Base-by-base conservation (phyloP, 1,140 invertebrate species). In the Cotesia typhae region DNA sequence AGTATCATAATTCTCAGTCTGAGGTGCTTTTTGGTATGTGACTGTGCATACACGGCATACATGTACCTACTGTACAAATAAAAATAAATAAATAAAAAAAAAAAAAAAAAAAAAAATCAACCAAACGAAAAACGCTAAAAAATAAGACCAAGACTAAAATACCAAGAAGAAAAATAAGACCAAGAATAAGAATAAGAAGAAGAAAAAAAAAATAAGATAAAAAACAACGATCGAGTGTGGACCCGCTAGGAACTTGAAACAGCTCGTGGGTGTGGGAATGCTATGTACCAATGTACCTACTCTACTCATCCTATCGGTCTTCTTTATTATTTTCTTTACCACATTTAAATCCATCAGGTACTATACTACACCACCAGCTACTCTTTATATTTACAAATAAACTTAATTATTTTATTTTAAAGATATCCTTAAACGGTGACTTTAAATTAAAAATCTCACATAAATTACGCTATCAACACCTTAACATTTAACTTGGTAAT, bases 241-340 rank as follows among this genome's bases (percentile, higher is more conserved):
- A 60, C 59, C 59, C 59, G 59, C 59, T 41, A 70, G 59, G 68
- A 41, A 61, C 68, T 47, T 10, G 41, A 47, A 47, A 47, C 41
- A 47, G 10, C 41, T 70, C 68, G 68, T 70, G 59, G 69, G 60
- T 71, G 69, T 71, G 69, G 60, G 69, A 71, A 71, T 64, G 60
- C 60, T 53, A 71, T 71, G 60, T 38, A 37, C 64, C 63, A 51
- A 67, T 57, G 12, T 53, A 47, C 37, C 67, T 28, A 35, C 28
- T 55, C 64, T 63, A 10, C 17, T 59, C 41, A 47, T 47, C 41
- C 41, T 9, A 47, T 47, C 41, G 41, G 6, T 47, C 41, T 47
- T 47, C 60, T 71, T 37, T 65, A 47, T 71, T 61, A 38, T 35
- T 66, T 14, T 57, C 47, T 47, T 63, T 38, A 52, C 57, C 9